Conservation (phyloP, 2,888 invertebrate species). For the Papilio elwesi region DNA sequence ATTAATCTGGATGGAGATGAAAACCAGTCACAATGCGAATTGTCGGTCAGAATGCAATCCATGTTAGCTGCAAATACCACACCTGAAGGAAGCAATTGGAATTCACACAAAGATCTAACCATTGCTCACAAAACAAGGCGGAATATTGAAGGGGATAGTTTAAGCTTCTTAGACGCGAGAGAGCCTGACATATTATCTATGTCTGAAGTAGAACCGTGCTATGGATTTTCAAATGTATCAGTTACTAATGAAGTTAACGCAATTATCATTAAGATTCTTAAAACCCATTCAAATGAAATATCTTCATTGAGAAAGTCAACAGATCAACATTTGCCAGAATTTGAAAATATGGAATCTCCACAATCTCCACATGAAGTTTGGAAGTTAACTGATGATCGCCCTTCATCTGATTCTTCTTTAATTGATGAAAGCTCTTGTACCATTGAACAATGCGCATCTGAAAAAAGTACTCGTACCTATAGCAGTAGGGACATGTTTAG, state of each 20-base stretch:
- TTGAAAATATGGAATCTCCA: background rate
- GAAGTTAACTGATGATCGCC: conserved; percentile 22
- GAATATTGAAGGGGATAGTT: conserved; percentile 40
- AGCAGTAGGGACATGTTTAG: background rate
- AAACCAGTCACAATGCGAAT: background rate
- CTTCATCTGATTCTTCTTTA: conserved; percentile 3
- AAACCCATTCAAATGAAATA: conserved; percentile 8
- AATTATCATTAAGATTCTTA: background rate
- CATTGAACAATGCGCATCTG: conserved; percentile 25
- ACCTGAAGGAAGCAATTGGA: background rate
- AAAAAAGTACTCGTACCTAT: background rate
- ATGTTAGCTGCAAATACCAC: background rate
- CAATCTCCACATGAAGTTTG: conserved; percentile 29
- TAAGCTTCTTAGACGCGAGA: conserved; percentile 41
- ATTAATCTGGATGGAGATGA: conserved; percentile 49
- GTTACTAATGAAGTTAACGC: background rate
- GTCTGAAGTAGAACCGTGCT: conserved; percentile 60
- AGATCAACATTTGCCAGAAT: background rate
- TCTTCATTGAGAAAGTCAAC: background rate
- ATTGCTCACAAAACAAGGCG: conserved; percentile 37
- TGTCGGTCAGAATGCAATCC: background rate
- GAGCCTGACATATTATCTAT: conserved; percentile 48
- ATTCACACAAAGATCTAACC: background rate
- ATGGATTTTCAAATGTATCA: conserved; percentile 54
- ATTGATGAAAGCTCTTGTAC: conserved; percentile 8